Percentiles rank a stretch among this genome's conserved stretches.
Evolutionary conservation across 2,888 invertebrate genomes (phyloP).

Genomic region (Lampropteryx suffumata): DNA sequence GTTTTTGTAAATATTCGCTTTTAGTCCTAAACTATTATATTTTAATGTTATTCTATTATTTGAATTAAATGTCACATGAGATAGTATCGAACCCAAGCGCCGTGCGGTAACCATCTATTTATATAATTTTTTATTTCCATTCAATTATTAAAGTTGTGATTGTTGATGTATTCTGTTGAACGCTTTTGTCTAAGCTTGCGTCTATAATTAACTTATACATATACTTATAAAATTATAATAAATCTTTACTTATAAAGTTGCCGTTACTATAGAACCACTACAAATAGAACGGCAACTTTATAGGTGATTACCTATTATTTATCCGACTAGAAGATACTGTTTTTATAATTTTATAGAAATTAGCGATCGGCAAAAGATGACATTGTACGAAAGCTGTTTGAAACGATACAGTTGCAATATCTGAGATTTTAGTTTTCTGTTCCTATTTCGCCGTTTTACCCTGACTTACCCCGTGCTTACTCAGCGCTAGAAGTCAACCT

Average conservation of each 20-base stretch:
- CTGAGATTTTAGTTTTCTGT: constrained; percentile 28
- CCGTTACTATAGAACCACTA: too few species aligned
- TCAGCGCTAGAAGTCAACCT: too few species aligned
- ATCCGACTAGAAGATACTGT: constrained; percentile 8
- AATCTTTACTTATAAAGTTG: too few species aligned
- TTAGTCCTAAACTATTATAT: constrained; percentile 63
- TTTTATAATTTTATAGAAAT: constrained; percentile 16
- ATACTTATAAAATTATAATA: not conserved
- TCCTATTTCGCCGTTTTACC: constrained; percentile 21
- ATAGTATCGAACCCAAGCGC: constrained; percentile 34
- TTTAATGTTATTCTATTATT: constrained; percentile 31
- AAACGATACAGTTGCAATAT: constrained; percentile 21
- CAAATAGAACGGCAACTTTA: too few species aligned
- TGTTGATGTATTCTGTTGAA: constrained; percentile 15
- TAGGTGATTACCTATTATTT: too few species aligned
- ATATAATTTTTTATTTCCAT: constrained; percentile 28
- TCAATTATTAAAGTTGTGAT: constrained; percentile 21
- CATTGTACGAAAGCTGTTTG: constrained; percentile 9
- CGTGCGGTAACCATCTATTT: constrained; percentile 33
- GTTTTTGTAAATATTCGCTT: constrained; percentile 77
- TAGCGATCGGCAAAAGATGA: constrained; percentile 13
- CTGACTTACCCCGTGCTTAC: too few species aligned
- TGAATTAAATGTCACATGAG: constrained; percentile 40
- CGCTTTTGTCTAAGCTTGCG: constrained; percentile 19
- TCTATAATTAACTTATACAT: constrained; percentile 10